A percentile compares a stretch with the other conserved stretches of the same genome.
Conservation (phyloP, 1,140 invertebrate species). For the Halyomorpha halys region DNA sequence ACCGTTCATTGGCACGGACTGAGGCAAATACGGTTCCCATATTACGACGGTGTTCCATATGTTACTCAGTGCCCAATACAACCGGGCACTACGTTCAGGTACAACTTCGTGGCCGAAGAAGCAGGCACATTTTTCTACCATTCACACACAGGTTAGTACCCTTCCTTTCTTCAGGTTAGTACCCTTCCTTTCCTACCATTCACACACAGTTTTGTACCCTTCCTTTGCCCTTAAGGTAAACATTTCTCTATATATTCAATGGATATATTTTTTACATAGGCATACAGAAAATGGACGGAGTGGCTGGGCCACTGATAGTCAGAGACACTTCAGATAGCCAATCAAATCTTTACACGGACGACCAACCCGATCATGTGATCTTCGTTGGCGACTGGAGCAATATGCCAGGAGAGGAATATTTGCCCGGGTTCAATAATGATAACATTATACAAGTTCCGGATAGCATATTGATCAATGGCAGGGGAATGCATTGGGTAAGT, state of each 20-base stretch:
- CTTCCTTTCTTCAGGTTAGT: too few relatives aligned
- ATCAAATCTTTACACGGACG: slow-evolving; percentile 51
- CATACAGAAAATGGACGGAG: slow-evolving; percentile 69
- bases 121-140: slow-evolving; percentile 57
- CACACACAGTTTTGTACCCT: too few relatives aligned
- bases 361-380: slow-evolving; percentile 59
- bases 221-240: too few relatives aligned
- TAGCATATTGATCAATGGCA: slow-evolving; percentile 39
- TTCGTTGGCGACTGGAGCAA: slow-evolving; percentile 71
- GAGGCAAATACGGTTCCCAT: slow-evolving; percentile 38
- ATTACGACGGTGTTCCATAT: slow-evolving; percentile 57
- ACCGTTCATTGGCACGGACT: slow-evolving; percentile 45
- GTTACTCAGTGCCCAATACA: slow-evolving; percentile 56
- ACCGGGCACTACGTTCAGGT: slow-evolving; percentile 47
- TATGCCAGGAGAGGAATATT: slow-evolving; percentile 52
- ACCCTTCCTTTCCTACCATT: slow-evolving; percentile 58
- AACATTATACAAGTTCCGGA: slow-evolving; percentile 48
- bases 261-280: slow-evolving; percentile 41
- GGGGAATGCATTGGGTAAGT: slow-evolving; percentile 46
- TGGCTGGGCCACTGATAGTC: slow-evolving; percentile 64
- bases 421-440: slow-evolving; percentile 62
- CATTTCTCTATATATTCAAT: slow-evolving; percentile 33
- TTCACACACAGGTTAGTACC: too few relatives aligned
- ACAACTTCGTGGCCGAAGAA: slow-evolving; percentile 39
- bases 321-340: slow-evolving; percentile 47